Evolutionary conservation across 2,888 invertebrate species (phyloP), one percentile per base, ranked within the genome.

Genomic region (Campoletis raptor): DNA sequence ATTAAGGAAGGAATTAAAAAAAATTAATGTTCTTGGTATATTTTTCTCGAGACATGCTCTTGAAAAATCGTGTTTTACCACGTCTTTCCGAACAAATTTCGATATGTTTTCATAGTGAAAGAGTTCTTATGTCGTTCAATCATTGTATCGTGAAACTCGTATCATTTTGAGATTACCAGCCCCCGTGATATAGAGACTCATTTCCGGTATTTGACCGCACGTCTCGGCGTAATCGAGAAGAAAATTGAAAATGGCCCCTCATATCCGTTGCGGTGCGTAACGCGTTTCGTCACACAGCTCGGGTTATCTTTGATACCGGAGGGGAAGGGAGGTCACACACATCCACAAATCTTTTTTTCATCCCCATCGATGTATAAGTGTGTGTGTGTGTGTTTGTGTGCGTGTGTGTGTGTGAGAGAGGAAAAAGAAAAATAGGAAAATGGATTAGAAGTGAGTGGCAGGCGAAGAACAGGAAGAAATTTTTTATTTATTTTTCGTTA

Each of bases 201-300:
- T 82, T 83, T 85, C 76, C 87, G 81, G 79, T 85, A 64, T 88
- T 89, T 86, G 89, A 88, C 89, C 89, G 79, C 89, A 87, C 89
- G 88, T 85, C 87, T 83, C 61, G 70, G 83, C 80, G 84, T 89
- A 89, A 89, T 88, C 87, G 88, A 89, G 88, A 86, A 87, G 89
- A 88, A 89, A 89, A 89, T 89, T 88, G 88, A 86, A 87, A 89
- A 88, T 87, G 83, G 86, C 74, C 88, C 83, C 69, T 69, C 72
- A 79, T 81, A 83, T 82, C 84, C 89, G 82, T 54, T 69, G 79
- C 81, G 85, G 77, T 67, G 79, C 66, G 78, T 82, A 77, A 73
- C 80, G 81, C 78, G 76, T 84, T 81, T 67, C 66, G 67, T 76
- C 73, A 85, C 57, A 72, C 67, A 57, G 64, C 57, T 81, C 76